A percentile compares a stretch with the other conserved stretches of the same genome.
phyloP scores from a whole-genome alignment of 2,888 invertebrate genomes.

The Corbicula japonica region DNA sequence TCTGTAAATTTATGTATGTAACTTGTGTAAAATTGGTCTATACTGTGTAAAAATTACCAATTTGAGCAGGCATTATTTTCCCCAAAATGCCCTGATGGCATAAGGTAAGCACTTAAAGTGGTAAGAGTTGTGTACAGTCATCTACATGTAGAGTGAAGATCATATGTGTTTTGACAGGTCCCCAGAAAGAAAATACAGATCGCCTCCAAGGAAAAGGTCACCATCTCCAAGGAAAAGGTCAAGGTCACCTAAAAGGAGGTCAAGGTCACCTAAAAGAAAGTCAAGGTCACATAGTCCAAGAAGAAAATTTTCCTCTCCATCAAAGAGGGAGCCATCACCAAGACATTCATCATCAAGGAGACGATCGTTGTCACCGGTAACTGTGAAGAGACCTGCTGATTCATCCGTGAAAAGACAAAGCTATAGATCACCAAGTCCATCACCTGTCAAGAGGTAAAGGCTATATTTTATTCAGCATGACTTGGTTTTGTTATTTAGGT shows the following conservation, averaged over 20 bases:
- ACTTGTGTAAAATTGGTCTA: too few relatives aligned
- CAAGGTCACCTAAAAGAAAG: slow-evolving; percentile 32
- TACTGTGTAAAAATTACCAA: too few relatives aligned
- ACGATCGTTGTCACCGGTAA: too few relatives aligned
- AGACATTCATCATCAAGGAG: slow-evolving; percentile 33
- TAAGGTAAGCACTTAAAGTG: too few relatives aligned
- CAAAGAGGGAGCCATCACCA: background rate
- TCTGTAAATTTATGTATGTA: too few relatives aligned
- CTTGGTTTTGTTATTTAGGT: background rate
- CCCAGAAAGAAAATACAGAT: slow-evolving; percentile 25
- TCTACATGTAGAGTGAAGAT: too few relatives aligned
- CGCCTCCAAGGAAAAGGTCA: slow-evolving; percentile 27
- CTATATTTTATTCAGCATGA: background rate
- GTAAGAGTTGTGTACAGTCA: too few relatives aligned
- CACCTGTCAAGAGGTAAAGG: slow-evolving; percentile 33
- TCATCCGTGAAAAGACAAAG: slow-evolving; percentile 42
- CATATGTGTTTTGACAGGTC: too few relatives aligned
- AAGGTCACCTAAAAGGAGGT: slow-evolving; percentile 43
- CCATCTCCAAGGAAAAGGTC: slow-evolving; percentile 22
- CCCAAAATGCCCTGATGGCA: too few relatives aligned
- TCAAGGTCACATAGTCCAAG: slow-evolving; percentile 34
- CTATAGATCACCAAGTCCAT: slow-evolving; percentile 50
- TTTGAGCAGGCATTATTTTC: too few relatives aligned
- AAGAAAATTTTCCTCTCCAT: slow-evolving; percentile 19
- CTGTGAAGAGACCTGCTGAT: slow-evolving; percentile 58